Percentiles rank a stretch among this genome's conserved stretches.
phyloP scores from a whole-genome alignment of 2,888 invertebrate species.

The Achlya flavicornis region DNA sequence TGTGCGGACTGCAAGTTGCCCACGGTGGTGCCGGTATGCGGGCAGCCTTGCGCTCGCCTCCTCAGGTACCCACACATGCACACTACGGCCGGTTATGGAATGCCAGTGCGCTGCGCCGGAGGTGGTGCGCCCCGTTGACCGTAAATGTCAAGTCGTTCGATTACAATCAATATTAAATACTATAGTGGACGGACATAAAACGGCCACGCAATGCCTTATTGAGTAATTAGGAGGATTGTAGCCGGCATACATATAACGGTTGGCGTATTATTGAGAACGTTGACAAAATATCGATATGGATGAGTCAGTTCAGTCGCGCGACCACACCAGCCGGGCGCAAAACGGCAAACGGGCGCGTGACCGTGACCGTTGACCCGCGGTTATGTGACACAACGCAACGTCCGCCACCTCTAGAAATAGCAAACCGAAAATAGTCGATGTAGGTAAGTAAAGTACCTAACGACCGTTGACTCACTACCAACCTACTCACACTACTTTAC shows the following conservation, averaged over 20 bases:
- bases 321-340: background rate
- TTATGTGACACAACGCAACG: background rate
- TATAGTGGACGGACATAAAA: background rate
- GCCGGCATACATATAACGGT: background rate
- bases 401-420: background rate
- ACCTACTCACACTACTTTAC: background rate
- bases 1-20: background rate
- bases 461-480: background rate
- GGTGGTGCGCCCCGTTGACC: constrained; percentile 7
- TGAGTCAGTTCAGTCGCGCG: constrained; percentile 10
- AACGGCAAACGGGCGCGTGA: constrained; percentile 2
- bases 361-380: constrained; percentile 3
- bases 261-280: background rate
- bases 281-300: constrained; percentile 8
- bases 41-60: constrained; percentile 11
- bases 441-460: background rate
- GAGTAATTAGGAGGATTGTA: background rate
- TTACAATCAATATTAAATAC: constrained; percentile 3
- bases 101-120: background rate
- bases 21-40: background rate
- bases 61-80: background rate
- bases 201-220: background rate
- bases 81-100: constrained; percentile 8
- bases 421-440: background rate
- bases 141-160: constrained; percentile 12